Conservation (phyloP, 2,888 invertebrate genomes). For the Nephrotoma guestfalica region DNA sequence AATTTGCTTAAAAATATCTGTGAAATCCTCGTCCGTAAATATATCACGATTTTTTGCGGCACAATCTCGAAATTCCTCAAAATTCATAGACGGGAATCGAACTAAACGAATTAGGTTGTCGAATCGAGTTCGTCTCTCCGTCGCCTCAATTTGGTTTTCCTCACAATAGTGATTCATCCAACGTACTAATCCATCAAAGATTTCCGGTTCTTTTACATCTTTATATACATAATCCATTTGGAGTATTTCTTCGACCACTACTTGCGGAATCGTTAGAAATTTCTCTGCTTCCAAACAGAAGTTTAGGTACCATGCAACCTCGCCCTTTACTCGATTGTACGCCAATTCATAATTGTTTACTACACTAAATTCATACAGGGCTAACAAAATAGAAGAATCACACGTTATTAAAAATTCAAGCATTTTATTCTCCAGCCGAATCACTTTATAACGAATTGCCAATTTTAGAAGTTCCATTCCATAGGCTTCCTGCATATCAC, state of each 20-base stretch:
- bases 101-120: neutral
- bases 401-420: neutral
- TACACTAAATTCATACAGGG: neutral
- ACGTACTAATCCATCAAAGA: neutral
- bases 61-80: neutral
- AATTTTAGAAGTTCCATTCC: neutral
- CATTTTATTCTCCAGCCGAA: neutral
- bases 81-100: neutral
- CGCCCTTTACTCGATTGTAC: neutral
- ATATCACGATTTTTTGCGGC: neutral
- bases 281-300: neutral
- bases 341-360: neutral
- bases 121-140: neutral
- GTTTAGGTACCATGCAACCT: neutral
- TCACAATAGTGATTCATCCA: neutral
- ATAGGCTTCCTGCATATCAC: neutral
- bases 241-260: neutral
- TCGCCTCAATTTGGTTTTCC: neutral
- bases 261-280: neutral
- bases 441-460: neutral
- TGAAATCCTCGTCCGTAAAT: neutral
- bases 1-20: neutral
- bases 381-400: neutral
- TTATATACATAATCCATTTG: neutral
- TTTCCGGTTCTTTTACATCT: neutral